Percentiles rank a stretch among this genome's conserved stretches.
Evolutionary conservation across 2,888 invertebrate genomes (phyloP).

Genomic region (Drosophila lacicola): DNA sequence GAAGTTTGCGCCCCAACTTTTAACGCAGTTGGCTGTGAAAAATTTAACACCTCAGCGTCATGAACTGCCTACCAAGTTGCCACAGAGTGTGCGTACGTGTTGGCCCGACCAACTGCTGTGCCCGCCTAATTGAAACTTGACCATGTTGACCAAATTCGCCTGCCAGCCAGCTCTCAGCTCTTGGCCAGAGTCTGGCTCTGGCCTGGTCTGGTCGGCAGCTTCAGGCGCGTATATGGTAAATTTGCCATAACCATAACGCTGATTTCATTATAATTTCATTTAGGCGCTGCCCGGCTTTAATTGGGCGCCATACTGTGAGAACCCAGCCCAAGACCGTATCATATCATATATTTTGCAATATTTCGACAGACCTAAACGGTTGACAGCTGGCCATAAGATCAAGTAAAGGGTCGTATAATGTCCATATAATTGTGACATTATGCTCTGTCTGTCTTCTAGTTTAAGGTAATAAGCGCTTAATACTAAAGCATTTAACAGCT

Average conservation of each 20-base stretch:
- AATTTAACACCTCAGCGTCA: slow-evolving; percentile 81
- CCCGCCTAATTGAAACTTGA: slow-evolving; percentile 77
- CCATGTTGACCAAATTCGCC: slow-evolving; percentile 79
- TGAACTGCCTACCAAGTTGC: slow-evolving; percentile 56
- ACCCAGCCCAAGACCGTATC: slow-evolving; percentile 42
- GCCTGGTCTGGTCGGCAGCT: slow-evolving; percentile 23
- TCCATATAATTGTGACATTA: background rate
- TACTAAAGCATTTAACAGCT: background rate
- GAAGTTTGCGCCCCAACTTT: slow-evolving; percentile 54
- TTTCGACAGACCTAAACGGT: slow-evolving; percentile 4
- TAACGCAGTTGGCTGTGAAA: slow-evolving; percentile 78
- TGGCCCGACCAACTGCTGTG: slow-evolving; percentile 64
- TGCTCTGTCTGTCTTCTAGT: background rate
- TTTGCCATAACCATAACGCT: slow-evolving; percentile 81
- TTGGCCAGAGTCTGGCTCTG: slow-evolving; percentile 7
- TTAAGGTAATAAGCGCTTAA: background rate
- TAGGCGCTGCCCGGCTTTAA: slow-evolving; percentile 75
- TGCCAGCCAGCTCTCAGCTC: slow-evolving; percentile 28
- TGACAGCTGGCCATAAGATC: slow-evolving; percentile 25
- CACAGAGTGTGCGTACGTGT: slow-evolving; percentile 33
- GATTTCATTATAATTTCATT: slow-evolving; percentile 80
- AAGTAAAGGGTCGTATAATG: slow-evolving; percentile 22
- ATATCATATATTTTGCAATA: slow-evolving; percentile 19
- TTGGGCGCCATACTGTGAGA: slow-evolving; percentile 80
- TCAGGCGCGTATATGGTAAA: slow-evolving; percentile 77